Evolutionary conservation across 2,113 vertebrate genomes (phyloP).

Genomic region (Cyphomyrus plagiostoma): DNA sequence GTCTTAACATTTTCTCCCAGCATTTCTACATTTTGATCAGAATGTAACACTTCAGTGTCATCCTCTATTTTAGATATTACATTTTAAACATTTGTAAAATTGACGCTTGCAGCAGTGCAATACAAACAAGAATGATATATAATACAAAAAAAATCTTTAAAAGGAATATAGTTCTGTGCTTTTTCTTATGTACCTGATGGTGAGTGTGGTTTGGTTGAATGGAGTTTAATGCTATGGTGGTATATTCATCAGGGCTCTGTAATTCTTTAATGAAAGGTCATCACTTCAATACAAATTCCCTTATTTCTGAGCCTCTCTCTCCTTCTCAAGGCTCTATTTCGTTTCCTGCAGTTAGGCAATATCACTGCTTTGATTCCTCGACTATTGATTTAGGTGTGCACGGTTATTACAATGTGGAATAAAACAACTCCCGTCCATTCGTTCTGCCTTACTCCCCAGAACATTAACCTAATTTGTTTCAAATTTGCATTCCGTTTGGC

Average conservation of each 20-base stretch:
- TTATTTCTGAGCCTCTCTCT: conserved; percentile 65
- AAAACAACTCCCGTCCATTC: conserved; percentile 73
- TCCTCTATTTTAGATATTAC: background rate
- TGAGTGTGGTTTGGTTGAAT: conserved; percentile 76
- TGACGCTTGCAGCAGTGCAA: background rate
- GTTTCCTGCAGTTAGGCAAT: conserved; percentile 76
- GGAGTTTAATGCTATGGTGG: conserved; percentile 74
- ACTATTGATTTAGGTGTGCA: conserved; percentile 92
- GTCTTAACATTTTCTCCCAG: background rate
- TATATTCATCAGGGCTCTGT: conserved; percentile 68
- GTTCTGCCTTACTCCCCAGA: conserved; percentile 82
- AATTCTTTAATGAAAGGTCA: conserved; percentile 85
- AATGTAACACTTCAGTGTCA: background rate
- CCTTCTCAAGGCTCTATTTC: conserved; percentile 74
- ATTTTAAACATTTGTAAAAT: background rate
- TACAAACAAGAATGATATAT: conserved; percentile 48
- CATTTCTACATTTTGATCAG: background rate
- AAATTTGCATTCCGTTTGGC: conserved; percentile 86
- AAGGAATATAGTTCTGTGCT: conserved; percentile 50
- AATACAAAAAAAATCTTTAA: conserved; percentile 24
- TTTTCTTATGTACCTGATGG: conserved; percentile 70
- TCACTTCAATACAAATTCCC: conserved; percentile 87
- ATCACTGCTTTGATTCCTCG: conserved; percentile 80
- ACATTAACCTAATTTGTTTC: conserved; percentile 83
- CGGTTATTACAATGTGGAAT: conserved; percentile 91